Evolutionary conservation across 2,797 vertebrate species (phyloP).

Genomic region (Anniella stebbinsi): DNA sequence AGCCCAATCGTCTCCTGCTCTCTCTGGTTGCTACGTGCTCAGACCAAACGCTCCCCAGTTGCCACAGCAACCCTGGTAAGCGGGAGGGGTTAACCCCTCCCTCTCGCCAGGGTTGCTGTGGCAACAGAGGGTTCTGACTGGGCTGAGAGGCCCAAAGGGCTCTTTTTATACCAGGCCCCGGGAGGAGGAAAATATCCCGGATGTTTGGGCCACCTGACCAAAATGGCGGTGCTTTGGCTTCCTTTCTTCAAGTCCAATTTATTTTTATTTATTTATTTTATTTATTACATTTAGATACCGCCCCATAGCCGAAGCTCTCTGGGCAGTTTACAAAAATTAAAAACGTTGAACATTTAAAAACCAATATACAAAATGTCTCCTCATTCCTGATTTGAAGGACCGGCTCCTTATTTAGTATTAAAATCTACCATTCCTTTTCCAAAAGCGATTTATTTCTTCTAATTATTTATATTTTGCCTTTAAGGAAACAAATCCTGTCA

Average conservation of each 20-base stretch:
- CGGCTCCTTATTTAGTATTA: not conserved
- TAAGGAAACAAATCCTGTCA: not conserved
- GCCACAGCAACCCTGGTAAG: too few species aligned
- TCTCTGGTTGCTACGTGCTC: not conserved
- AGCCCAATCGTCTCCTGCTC: not conserved
- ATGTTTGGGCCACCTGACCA: not conserved
- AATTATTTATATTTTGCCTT: not conserved
- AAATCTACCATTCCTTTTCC: not conserved
- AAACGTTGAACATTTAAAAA: too few species aligned
- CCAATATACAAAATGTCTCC: too few species aligned
- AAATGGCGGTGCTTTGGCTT: not conserved
- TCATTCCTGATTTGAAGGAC: not conserved
- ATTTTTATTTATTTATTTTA: too few species aligned
- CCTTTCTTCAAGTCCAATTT: not conserved
- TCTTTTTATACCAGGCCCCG: not conserved
- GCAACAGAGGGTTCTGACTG: not conserved
- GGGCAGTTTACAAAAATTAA: too few species aligned
- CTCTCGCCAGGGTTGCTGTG: not conserved
- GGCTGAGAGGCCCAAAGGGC: not conserved
- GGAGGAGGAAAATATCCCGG: not conserved
- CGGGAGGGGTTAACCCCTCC: not conserved
- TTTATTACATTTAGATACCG: too few species aligned
- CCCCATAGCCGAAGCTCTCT: too few species aligned
- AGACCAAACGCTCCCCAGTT: too few species aligned
- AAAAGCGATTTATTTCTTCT: not conserved